A percentile compares a stretch with the other conserved stretches of the same genome.
Evolutionary conservation across 1,140 invertebrate species (phyloP).

Genomic region (Matsumurasca onukii): DNA sequence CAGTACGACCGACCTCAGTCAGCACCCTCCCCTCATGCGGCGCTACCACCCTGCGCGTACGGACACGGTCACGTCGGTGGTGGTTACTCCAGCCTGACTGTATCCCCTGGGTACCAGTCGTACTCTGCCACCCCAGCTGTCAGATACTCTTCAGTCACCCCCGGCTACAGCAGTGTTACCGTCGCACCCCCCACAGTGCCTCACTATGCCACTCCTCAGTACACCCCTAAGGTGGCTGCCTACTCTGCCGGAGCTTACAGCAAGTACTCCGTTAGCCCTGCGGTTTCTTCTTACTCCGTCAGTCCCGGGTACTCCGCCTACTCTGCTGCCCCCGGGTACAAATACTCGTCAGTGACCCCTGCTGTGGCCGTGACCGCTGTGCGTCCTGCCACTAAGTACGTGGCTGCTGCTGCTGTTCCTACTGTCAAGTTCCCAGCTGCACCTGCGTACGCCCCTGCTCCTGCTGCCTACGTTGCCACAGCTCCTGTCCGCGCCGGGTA

Average conservation of each 20-base stretch:
- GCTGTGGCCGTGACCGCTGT: conserved; percentile 7
- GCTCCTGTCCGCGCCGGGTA: neutral
- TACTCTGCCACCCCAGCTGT: conserved; percentile 16
- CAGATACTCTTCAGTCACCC: conserved; percentile 18
- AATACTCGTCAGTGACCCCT: conserved; percentile 17
- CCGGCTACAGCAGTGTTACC: conserved; percentile 25
- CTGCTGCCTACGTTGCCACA: neutral
- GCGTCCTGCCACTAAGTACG: conserved; percentile 3
- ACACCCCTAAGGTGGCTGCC: conserved; percentile 3
- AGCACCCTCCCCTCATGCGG: neutral
- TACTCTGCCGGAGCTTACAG: neutral
- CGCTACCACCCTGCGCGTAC: conserved; percentile 4
- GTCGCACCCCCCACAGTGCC: conserved; percentile 4
- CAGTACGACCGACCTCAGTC: conserved; percentile 25
- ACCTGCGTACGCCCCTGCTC: conserved; percentile 9
- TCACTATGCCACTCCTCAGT: conserved; percentile 14
- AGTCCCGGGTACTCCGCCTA: neutral
- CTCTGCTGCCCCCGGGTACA: conserved; percentile 3
- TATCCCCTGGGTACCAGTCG: neutral
- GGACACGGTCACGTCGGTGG: neutral
- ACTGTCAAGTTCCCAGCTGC: conserved; percentile 32
- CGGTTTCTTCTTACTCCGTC: neutral
- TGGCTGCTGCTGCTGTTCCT: conserved; percentile 34
- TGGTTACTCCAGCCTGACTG: conserved; percentile 30
- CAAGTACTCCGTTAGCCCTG: conserved; percentile 23